Percentiles rank a stretch among this genome's conserved stretches.
These are phyloP conservation scores for Hirtodrosophila cameraria DNA, from an alignment of 2,888 invertebrate genomes.

Conservation along the genomic window DNA sequence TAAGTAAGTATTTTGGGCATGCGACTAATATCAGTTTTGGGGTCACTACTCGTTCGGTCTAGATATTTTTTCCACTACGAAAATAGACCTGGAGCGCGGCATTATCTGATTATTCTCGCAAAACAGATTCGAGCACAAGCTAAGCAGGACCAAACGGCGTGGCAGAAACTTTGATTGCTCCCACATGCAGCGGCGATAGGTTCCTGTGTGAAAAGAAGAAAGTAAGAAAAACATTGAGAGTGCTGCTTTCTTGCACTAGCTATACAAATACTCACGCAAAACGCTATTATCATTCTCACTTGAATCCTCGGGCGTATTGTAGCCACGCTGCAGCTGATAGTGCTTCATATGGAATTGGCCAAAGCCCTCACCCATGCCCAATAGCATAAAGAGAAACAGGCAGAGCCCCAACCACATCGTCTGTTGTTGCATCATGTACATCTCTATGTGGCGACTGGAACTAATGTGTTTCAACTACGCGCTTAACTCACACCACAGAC, in stretches of 20 bases:
- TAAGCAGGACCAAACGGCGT: slow-evolving; percentile 81
- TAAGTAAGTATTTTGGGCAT: no score
- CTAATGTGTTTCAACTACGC: slow-evolving; percentile 70
- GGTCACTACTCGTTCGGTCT: slow-evolving; percentile 83
- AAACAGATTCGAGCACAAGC: slow-evolving; percentile 82
- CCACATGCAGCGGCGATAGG: slow-evolving; percentile 83
- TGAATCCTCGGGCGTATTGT: slow-evolving; percentile 70
- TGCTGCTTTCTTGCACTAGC: neutral
- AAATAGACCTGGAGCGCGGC: slow-evolving; percentile 83
- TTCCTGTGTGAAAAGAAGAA: slow-evolving; percentile 60
- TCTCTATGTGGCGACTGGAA: slow-evolving; percentile 51
- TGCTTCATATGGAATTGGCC: slow-evolving; percentile 81
- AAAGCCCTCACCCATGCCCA: slow-evolving; percentile 63
- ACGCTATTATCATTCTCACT: slow-evolving; percentile 73
- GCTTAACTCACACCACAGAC: slow-evolving; percentile 64
- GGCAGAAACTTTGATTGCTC: slow-evolving; percentile 83
- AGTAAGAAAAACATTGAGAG: neutral
- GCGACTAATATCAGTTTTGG: slow-evolving; percentile 57
- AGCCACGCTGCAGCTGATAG: slow-evolving; percentile 74
- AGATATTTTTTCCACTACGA: slow-evolving; percentile 83
- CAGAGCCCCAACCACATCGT: slow-evolving; percentile 42
- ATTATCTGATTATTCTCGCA: slow-evolving; percentile 83
- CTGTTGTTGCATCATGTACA: slow-evolving; percentile 44
- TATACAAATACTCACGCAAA: slow-evolving; percentile 62
- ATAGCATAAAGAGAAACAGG: slow-evolving; percentile 45